These are phyloP conservation scores for Lasioglossum villosulum DNA, from an alignment of 2,888 invertebrate species.

Conservation along the genomic window DNA sequence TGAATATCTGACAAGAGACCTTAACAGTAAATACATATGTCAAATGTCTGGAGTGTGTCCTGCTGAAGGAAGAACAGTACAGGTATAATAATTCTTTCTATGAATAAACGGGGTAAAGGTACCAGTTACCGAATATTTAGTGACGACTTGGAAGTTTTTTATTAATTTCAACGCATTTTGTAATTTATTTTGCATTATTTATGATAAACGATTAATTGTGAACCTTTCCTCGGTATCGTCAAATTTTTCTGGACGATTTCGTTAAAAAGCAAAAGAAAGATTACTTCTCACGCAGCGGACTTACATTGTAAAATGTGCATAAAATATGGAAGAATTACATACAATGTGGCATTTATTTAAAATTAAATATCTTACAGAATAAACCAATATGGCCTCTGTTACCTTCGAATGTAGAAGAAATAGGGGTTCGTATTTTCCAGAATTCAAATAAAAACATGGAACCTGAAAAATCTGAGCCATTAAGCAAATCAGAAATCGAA, in stretches of 20 bases:
- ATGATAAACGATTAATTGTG: too few relatives aligned
- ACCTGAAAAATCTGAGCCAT: slow-evolving; percentile 16
- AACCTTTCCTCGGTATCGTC: too few relatives aligned
- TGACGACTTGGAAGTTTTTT: too few relatives aligned
- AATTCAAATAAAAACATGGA: slow-evolving; percentile 59
- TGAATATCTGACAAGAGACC: slow-evolving; percentile 88
- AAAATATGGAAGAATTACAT: background rate
- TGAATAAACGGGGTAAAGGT: background rate
- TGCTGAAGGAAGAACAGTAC: slow-evolving; percentile 74
- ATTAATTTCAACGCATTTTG: too few relatives aligned
- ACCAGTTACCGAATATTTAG: too few relatives aligned
- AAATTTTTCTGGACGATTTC: too few relatives aligned
- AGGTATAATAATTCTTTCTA: slow-evolving; percentile 32
- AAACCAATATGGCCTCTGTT: slow-evolving; percentile 88
- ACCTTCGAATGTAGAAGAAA: slow-evolving; percentile 80
- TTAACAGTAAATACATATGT: slow-evolving; percentile 90
- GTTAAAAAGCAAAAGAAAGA: too few relatives aligned
- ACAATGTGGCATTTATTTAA: background rate
- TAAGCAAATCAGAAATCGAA: slow-evolving; percentile 73
- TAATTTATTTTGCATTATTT: too few relatives aligned
- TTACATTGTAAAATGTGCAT: too few relatives aligned
- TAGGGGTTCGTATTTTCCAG: slow-evolving; percentile 71
- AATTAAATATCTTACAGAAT: slow-evolving; percentile 65
- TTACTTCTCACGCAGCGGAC: too few relatives aligned
- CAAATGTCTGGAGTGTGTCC: slow-evolving; percentile 89